Percentiles rank a stretch among this genome's conserved stretches.
Conservation (phyloP, 2,888 invertebrate species). For the Acleris holmiana region DNA sequence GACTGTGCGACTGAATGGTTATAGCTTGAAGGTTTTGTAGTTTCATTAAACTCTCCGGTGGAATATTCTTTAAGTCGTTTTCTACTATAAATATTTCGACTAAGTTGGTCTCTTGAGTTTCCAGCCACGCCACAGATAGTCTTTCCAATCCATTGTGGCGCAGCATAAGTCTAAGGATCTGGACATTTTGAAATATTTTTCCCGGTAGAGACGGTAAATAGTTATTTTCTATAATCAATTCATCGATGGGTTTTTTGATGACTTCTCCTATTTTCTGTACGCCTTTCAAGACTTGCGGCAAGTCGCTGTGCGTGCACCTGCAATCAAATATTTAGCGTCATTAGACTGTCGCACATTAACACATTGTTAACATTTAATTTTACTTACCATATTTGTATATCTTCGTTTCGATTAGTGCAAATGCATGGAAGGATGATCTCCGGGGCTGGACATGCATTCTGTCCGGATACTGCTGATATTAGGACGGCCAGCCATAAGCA, state of each 20-base stretch:
- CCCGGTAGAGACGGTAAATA: conserved; percentile 93
- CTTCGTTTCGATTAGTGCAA: conserved; percentile 90
- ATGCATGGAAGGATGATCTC: conserved; percentile 92
- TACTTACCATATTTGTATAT: conserved; percentile 92
- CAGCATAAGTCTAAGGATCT: conserved; percentile 91
- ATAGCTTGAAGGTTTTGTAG: conserved; percentile 91
- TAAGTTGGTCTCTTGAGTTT: conserved; percentile 89
- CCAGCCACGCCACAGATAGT: conserved; percentile 91
- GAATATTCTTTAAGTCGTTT: conserved; percentile 90
- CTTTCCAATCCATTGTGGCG: conserved; percentile 93
- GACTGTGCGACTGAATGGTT: conserved; percentile 90
- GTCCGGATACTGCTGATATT: conserved; percentile 51
- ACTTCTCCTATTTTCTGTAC: conserved; percentile 88
- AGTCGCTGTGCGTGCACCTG: conserved; percentile 96
- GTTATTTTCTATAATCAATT: conserved; percentile 94
- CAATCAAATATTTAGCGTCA: conserved; percentile 43
- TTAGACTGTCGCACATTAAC: neutral
- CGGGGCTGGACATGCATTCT: conserved; percentile 87
- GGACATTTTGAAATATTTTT: conserved; percentile 89
- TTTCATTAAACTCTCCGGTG: conserved; percentile 90
- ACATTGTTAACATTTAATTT: neutral
- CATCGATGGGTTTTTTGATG: conserved; percentile 90
- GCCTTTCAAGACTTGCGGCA: conserved; percentile 90
- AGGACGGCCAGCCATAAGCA: conserved; percentile 64
- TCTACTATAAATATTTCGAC: conserved; percentile 94